Evolutionary conservation across 2,888 invertebrate species (phyloP).

Genomic region (Eupithecia insigniata): DNA sequence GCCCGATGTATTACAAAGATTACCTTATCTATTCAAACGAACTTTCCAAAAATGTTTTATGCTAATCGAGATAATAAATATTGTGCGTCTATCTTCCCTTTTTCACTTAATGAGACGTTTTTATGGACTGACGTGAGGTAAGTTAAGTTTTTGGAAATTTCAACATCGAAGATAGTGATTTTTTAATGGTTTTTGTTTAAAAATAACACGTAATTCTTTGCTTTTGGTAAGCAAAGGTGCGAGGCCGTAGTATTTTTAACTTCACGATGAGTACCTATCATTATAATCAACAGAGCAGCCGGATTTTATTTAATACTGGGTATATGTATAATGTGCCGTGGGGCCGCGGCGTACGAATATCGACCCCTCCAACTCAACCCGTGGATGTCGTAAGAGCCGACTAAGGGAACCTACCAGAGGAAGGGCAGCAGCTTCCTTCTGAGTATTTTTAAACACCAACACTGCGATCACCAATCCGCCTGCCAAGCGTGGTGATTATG

Average conservation of each 20-base stretch:
- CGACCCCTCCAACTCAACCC: too few relatives aligned
- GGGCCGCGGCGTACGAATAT: too few relatives aligned
- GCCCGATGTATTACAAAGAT: slow-evolving; percentile 19
- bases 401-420: too few relatives aligned
- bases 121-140: slow-evolving; percentile 17
- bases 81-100: slow-evolving; percentile 18
- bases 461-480: too few relatives aligned
- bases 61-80: slow-evolving; percentile 26
- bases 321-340: too few relatives aligned
- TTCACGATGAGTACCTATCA: background rate
- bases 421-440: too few relatives aligned
- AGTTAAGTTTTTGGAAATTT: slow-evolving; percentile 5
- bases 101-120: slow-evolving; percentile 18
- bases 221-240: slow-evolving; percentile 7
- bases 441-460: too few relatives aligned
- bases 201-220: slow-evolving; percentile 30
- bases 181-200: slow-evolving; percentile 18
- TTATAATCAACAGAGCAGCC: background rate
- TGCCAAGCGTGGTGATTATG: too few relatives aligned
- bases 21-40: slow-evolving; percentile 17
- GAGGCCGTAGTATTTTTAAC: slow-evolving; percentile 2
- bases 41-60: slow-evolving; percentile 28
- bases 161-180: background rate
- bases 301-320: background rate
- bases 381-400: too few relatives aligned